Base-by-base conservation (phyloP, 2,888 invertebrate species). In the Trachelus troglodyta region DNA sequence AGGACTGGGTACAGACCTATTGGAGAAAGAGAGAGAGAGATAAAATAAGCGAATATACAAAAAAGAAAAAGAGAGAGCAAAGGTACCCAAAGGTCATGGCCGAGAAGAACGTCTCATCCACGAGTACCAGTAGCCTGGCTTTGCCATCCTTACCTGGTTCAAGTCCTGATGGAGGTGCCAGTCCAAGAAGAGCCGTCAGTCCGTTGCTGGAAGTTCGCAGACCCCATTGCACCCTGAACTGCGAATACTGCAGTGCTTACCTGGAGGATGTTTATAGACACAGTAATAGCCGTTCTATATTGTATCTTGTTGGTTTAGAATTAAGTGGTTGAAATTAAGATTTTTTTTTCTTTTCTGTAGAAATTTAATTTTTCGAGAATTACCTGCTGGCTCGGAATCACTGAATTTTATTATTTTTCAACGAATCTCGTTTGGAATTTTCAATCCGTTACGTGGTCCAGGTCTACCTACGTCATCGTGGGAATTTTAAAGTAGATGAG, bases 141-240 rank as follows among this genome's bases (percentile, higher is more conserved):
- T 81, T 91, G 75, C 91, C 90, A 34, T 85, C 89, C 73, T 84
- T 91, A 69, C 86, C 87, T 68, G 91, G 91, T 33, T 80, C 90
- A 4, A 91, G 90, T 81, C 90, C 91, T 75, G 91, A 91, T 40
- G 90, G 90, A 33, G 90, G 90, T 73, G 85, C 91, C 34, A 91
- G 91, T 81, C 95, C 95, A 15, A 92, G 95, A 85, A 93, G 95
- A 83, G 94, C 95, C 12, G 94, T 95, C 81, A 95, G 95, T 84
- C 95, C 95, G 1, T 92, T 95, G 81, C 92, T 95, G 79, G 95
- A 95, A 92, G 94, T 95, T 85, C 93, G 95, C 69, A 92, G 95
- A 75, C 95, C 95, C 33, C 94, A 95, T 89, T 96, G 95, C 92
- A 96, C 95, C 3, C 93, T 96, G 76, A 95, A 95, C 86, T 96